Base-by-base conservation (phyloP, 1,140 invertebrate genomes). In the Drosophila asahinai region DNA sequence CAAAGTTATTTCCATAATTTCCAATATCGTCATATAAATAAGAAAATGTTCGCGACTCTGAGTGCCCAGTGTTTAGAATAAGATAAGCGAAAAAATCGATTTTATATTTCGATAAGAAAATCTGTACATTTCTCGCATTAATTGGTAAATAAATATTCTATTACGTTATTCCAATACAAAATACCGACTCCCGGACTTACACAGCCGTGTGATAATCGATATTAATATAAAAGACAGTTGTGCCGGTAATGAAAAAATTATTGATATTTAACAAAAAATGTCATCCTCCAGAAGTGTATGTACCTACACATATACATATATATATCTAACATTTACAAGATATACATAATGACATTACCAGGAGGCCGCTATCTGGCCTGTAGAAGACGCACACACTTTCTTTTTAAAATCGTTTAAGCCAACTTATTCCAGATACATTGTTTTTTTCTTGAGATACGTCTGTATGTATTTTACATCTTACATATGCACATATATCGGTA, bases 231-330 rank as follows among this genome's bases (percentile, higher is more conserved):
- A 67, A 54, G 19, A 45, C 19, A 45, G 22, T 36, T 51, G 63
- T 68, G 67, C 67, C 67, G 63, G 67, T 40, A 38, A 45, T 19
- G 43, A 55, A 51, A 47, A 68, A 57, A 68, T 68, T 68, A 71
- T 71, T 71, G 67, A 68, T 71, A 71, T 71, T 71, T 71, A 71
- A 68, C 67, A 71, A 55, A 68, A 66, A 71, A 70, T 67, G 12
- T 25, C 47, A 40, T 54, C 48, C 30, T 27, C 30, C 42, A 60
- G 27, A 22, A 22, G 48, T 65, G 65, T 70, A 36, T 70, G 67
- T 70, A 70, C 63, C 67, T 67, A 62, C 33, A n/a, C 25, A 70
- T 68, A 63, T 67, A 67, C 54, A 63, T 48, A 36, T 48, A 68
- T 51, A 66, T 68, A 48, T 68, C 61, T 49, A 68, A 33, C 40